Evolutionary conservation across 2,797 vertebrate genomes (phyloP).

Genomic region (Lagorchestes hirsutus): DNA sequence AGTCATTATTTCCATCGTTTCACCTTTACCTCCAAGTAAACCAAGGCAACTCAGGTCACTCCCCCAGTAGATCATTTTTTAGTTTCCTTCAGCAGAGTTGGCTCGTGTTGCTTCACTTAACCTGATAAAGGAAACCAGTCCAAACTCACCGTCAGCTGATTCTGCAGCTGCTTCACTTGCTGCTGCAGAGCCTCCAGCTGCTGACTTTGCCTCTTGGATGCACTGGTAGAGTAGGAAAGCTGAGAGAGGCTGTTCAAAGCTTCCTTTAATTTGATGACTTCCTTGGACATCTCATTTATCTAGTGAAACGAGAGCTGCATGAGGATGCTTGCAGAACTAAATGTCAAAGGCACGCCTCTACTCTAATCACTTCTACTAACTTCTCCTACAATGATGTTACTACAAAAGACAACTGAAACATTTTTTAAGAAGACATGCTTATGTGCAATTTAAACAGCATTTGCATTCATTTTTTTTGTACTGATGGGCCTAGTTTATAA

Average conservation of each 20-base stretch:
- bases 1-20: not conserved
- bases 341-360: too few relatives aligned
- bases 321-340: conserved; percentile 26
- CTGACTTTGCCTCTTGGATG: conserved; percentile 93
- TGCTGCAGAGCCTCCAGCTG: conserved; percentile 95
- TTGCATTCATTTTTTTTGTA: not conserved
- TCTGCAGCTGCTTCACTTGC: conserved; percentile 96
- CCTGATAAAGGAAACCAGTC: not conserved
- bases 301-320: conserved; percentile 72
- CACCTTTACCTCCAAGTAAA: not conserved
- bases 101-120: rapidly evolving
- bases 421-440: not conserved
- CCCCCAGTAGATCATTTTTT: not conserved
- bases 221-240: conserved; percentile 93
- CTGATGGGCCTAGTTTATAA: not conserved
- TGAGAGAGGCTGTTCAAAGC: conserved; percentile 98
- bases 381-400: not conserved
- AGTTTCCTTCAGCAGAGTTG: too few relatives aligned
- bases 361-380: not conserved
- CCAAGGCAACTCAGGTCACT: not conserved
- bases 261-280: conserved; percentile 96
- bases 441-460: not conserved
- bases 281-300: conserved; percentile 96
- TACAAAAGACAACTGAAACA: not conserved
- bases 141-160: conserved; percentile 93